These are phyloP conservation scores for Pantelozetes paolii DNA, from an alignment of 2,888 invertebrate species.

Conservation along the genomic window DNA sequence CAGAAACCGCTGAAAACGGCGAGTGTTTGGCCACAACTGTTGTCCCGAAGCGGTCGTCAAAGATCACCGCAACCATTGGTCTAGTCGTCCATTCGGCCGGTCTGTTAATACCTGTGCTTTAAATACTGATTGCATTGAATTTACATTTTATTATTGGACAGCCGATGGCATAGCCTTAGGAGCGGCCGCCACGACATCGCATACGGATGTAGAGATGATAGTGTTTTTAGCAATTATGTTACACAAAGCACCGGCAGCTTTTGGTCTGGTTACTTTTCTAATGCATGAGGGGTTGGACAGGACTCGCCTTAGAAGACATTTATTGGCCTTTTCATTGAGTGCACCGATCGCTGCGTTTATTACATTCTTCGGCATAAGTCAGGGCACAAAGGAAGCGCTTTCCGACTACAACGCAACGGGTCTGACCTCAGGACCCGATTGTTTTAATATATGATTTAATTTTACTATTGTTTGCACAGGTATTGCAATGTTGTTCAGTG, in stretches of 20 bases:
- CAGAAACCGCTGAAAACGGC: constrained; percentile 13
- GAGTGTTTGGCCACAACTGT: constrained; percentile 27
- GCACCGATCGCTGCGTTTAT: constrained; percentile 83
- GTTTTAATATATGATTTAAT: background rate
- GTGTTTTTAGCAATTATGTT: constrained; percentile 98
- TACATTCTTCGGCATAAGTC: constrained; percentile 88
- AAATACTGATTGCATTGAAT: background rate
- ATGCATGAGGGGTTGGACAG: constrained; percentile 90
- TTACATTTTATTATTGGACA: constrained; percentile 48
- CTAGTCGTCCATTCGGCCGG: constrained; percentile 96
- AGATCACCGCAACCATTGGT: constrained; percentile 88
- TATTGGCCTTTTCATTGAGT: constrained; percentile 83
- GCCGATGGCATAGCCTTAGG: constrained; percentile 96
- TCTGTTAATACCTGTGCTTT: constrained; percentile 52
- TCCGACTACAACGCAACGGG: constrained; percentile 80
- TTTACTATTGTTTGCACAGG: constrained; percentile 56
- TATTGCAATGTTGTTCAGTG: constrained; percentile 96
- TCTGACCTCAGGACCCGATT: background rate
- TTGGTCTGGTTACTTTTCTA: constrained; percentile 95
- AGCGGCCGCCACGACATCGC: constrained; percentile 94
- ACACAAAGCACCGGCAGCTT: constrained; percentile 98
- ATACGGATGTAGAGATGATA: constrained; percentile 92
- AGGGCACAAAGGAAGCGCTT: constrained; percentile 84
- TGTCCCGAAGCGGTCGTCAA: constrained; percentile 50
- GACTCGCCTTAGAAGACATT: constrained; percentile 77